Percentiles rank a stretch among this genome's conserved stretches.
phyloP scores from a whole-genome alignment of 1,140 invertebrate genomes.

The Brachionus manjavacas region DNA sequence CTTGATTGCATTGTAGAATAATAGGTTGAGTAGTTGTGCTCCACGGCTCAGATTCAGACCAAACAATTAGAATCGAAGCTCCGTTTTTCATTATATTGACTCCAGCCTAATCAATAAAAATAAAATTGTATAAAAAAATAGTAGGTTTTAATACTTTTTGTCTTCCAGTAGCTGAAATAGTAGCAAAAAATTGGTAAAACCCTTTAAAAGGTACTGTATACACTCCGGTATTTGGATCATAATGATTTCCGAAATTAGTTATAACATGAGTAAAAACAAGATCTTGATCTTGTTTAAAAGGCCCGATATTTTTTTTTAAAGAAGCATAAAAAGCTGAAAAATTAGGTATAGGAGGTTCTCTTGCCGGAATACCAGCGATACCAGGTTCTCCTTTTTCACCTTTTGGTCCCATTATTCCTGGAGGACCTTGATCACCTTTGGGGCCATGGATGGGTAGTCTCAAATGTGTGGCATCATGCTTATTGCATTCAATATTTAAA shows the following conservation, averaged over 20 bases:
- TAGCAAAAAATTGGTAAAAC: constrained; percentile 23
- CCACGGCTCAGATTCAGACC: constrained; percentile 37
- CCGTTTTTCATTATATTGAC: constrained; percentile 28
- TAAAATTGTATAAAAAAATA: background rate
- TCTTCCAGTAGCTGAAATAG: constrained; percentile 20
- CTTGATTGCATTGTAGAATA: background rate
- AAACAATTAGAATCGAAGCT: constrained; percentile 25
- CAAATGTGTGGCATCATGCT: background rate
- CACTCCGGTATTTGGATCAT: constrained; percentile 5
- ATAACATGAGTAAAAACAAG: background rate
- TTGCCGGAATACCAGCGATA: constrained; percentile 21
- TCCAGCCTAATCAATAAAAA: constrained; percentile 11
- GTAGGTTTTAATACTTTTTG: background rate
- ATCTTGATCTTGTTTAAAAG: constrained; percentile 13
- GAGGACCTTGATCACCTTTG: constrained; percentile 34
- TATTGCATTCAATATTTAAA: constrained; percentile 38
- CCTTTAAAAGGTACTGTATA: constrained; percentile 27
- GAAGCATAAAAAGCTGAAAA: constrained; percentile 40
- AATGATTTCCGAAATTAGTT: constrained; percentile 39
- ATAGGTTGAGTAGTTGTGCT: constrained; percentile 10
- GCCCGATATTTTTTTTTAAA: constrained; percentile 31
- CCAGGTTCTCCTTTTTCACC: constrained; percentile 42
- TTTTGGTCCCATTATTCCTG: constrained; percentile 28
- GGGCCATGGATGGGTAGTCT: constrained; percentile 34
- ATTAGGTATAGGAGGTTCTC: constrained; percentile 15